Conservation (phyloP, 2,888 invertebrate genomes). For the Archips xylosteana region DNA sequence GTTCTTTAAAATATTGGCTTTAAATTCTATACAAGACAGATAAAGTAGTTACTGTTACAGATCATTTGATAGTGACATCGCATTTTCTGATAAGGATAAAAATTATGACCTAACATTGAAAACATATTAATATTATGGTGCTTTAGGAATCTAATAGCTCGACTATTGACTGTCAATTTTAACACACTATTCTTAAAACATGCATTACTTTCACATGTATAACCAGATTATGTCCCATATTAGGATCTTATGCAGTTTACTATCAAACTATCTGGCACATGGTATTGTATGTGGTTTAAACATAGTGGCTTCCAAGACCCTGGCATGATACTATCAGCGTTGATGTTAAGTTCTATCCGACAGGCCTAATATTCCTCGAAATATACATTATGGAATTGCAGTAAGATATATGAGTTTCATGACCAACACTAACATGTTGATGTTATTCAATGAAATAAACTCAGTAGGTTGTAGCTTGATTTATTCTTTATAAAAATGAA, state of each 20-base stretch:
- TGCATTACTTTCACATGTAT: too few species aligned
- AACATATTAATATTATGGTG: too few species aligned
- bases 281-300: neutral
- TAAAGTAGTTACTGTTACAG: too few species aligned
- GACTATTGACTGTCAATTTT: too few species aligned
- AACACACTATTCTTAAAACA: too few species aligned
- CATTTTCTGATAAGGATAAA: too few species aligned
- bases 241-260: neutral
- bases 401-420: conserved; percentile 9
- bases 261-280: neutral
- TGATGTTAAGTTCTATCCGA: neutral
- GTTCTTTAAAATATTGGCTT: too few species aligned
- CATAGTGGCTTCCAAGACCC: neutral
- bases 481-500: conserved; percentile 71
- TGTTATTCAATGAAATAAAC: conserved; percentile 49
- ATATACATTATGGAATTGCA: conserved; percentile 20
- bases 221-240: neutral
- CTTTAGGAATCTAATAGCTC: too few species aligned
- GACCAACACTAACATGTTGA: conserved; percentile 17
- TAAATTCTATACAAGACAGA: too few species aligned
- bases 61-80: too few species aligned
- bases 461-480: conserved; percentile 58
- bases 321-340: neutral
- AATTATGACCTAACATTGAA: too few species aligned
- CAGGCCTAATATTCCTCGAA: neutral